phyloP scores from a whole-genome alignment of 2,797 vertebrate genomes.

The Muscicapa comitata region DNA sequence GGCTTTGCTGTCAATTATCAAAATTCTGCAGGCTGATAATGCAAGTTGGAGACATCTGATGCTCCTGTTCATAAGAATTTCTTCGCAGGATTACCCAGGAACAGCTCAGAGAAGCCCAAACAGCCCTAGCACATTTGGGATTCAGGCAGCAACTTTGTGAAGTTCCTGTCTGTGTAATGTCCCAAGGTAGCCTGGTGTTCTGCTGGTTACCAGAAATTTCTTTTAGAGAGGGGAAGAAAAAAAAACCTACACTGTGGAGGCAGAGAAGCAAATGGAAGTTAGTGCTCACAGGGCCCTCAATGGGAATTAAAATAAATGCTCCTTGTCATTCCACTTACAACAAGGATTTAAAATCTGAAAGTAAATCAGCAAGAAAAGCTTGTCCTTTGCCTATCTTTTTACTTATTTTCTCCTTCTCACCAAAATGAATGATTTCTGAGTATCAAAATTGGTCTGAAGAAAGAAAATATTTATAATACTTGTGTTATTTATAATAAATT shows the following conservation, averaged over 20 bases:
- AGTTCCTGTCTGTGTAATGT: neutral
- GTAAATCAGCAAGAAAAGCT: neutral
- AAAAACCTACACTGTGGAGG: neutral
- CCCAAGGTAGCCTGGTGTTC: neutral
- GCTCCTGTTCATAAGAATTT: neutral
- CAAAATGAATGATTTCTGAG: neutral
- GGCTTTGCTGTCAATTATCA: neutral
- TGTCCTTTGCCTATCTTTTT: neutral
- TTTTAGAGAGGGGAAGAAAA: neutral
- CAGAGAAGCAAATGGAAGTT: neutral
- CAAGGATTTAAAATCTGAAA: neutral
- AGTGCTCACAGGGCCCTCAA: neutral
- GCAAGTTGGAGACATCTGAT: neutral
- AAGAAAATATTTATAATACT: neutral
- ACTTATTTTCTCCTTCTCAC: neutral
- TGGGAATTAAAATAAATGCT: slow-evolving; percentile 17
- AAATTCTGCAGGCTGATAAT: neutral
- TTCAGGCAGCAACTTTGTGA: neutral
- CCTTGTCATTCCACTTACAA: neutral
- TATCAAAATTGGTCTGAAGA: neutral
- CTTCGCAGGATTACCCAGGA: neutral
- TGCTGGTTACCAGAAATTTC: slow-evolving; percentile 6
- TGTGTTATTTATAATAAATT: neutral
- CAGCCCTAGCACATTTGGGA: neutral
- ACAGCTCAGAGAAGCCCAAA: neutral